Percentiles rank a stretch among this genome's conserved stretches.
These are phyloP conservation scores for Rhopalosiphum maidis DNA, from an alignment of 1,140 invertebrate species.

Conservation along the genomic window DNA sequence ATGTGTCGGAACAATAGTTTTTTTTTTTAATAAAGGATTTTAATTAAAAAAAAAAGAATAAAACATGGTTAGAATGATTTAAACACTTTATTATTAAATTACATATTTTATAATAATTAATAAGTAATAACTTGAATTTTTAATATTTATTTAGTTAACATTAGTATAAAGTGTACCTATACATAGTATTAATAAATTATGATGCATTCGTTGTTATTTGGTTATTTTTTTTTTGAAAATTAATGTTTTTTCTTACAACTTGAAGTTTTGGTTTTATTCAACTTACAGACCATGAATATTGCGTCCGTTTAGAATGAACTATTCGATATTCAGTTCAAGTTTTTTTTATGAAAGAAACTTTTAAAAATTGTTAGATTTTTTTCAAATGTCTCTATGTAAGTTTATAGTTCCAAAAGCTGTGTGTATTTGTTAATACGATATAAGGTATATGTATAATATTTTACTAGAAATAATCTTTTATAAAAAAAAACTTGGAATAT, in stretches of 20 bases:
- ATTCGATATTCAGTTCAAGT: slow-evolving; percentile 31
- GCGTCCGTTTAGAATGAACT: neutral
- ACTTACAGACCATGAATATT: neutral
- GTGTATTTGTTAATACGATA: neutral
- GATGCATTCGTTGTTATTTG: neutral
- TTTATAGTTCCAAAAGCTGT: neutral
- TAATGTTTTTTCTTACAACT: neutral
- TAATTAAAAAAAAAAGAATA: neutral
- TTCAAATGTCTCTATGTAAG: neutral
- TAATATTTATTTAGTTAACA: neutral
- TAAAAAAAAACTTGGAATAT: slow-evolving; percentile 1
- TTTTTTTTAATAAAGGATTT: neutral
- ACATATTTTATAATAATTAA: neutral
- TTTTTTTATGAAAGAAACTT: neutral
- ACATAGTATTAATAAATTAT: neutral
- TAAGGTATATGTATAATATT: neutral
- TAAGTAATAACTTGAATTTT: neutral
- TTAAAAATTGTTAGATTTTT: slow-evolving; percentile 19
- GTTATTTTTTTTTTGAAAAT: neutral
- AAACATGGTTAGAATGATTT: neutral
- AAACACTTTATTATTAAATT: neutral
- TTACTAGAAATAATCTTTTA: neutral
- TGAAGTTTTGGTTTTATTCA: neutral
- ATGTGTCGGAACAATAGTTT: no score
- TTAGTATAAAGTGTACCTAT: neutral